Base-by-base conservation (phyloP, 2,888 invertebrate genomes). In the Drosophila kanekoi region DNA sequence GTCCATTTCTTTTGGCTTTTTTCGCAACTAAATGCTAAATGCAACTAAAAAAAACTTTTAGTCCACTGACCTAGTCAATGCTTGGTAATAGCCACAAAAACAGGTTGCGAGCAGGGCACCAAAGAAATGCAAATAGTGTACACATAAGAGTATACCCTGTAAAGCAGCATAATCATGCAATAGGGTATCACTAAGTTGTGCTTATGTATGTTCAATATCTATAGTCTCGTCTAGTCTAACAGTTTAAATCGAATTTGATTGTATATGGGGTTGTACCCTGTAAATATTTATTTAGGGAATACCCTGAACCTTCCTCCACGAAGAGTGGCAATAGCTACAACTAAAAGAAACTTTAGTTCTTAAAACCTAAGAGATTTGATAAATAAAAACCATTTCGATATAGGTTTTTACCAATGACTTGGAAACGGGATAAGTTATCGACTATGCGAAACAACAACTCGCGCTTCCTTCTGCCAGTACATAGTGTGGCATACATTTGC, bases 21-120 rank as follows among this genome's bases (percentile, higher is more conserved):
- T 52, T 51, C 40, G 37, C 37, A 20, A 32, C 61, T 52, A 28
- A 8, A 28, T 28, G 43, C 63, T 37, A 67, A 68, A 68, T 59
- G 56, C 53, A 65, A 40, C 44, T 56, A 47, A 56, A 41, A 37
- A 47, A 41, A 45, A 45, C 61, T 59, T 41, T 54, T 52, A 64
- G 83, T 64, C 75, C 59, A 82, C 79, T 82, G 85, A 85, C 81
- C 81, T 68, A 84, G 74, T 81, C 69, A 70, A 60, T 57, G 37
- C 13, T 45, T 69, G 49, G 49, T 44, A 52, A 66, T 37, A 14
- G 57, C 48, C 33, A 45, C 8, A 38, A 76, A 28, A 81, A 81
- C 81, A 52, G 71, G 81, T 81, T 84, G 54, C 14, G 2, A 33
- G 23, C 41, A 48, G 43, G 18, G 49, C 56, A 40, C 18, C 43